Evolutionary conservation across 2,113 vertebrate genomes (phyloP), one percentile per base, ranked within the genome.

Genomic region (Oreochromis spilurus): DNA sequence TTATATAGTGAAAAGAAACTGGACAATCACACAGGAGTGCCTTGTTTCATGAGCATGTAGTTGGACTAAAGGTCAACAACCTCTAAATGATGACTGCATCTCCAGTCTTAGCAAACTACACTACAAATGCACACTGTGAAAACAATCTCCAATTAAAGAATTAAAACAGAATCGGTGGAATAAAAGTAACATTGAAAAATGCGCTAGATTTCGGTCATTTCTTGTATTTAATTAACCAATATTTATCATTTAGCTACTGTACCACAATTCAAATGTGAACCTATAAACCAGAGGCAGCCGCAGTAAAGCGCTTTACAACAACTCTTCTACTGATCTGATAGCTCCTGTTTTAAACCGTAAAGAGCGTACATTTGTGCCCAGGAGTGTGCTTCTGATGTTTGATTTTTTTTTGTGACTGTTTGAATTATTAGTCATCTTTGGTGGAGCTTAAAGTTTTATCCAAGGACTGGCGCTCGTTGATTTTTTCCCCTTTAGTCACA

Each of bases 371-470:
- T 50, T 75, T 75, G 40, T 34, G 77, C 62, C 24, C 54, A 52
- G n/a, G 14, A 34, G 12, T 84, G 31, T 80, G 29, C 34, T 48
- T 70, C 53, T 52, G 19, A 85, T 88, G 88, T 90, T 93, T 91
- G 85, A 31, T 54, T 45, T n/a, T 21, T 17, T 17, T 60, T 52
- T 5, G 6, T 40, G 10, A 36, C 40, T 82, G 89, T 95, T 94
- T 95, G 89, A 65, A 88, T 80, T 86, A 82, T 92, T 94, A 95
- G 87, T 94, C 95, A 82, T 81, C 54, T 82, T 82, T 79, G 38
- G 81, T 80, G 29, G 13, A 88, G 88, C 43, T 31, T 10, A 67
- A 31, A 54, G 38, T 93, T 95, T 94, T 92, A 92, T 82, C 14
- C 85, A 84, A 87, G 34, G 45, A 43, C n/a, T 31, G 82, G 54